These are phyloP conservation scores for Argyrosomus japonicus DNA, from an alignment of 2,113 vertebrate species.

Conservation along the genomic window DNA sequence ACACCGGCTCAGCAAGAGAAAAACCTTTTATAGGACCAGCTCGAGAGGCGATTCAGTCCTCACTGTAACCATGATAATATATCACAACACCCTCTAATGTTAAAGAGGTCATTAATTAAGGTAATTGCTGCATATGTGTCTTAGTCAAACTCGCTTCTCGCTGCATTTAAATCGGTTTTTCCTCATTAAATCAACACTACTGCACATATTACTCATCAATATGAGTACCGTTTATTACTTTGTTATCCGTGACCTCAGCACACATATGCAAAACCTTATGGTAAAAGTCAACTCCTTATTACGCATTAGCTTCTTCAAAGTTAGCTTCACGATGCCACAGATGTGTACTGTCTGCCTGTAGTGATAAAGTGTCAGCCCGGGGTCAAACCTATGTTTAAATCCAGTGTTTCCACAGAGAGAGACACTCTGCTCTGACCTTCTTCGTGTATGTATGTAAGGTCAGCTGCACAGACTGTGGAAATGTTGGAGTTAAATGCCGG, in stretches of 20 bases:
- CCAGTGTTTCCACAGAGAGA: not conserved
- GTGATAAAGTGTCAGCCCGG: not conserved
- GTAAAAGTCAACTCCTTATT: not conserved
- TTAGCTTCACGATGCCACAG: not conserved
- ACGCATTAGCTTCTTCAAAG: conserved; percentile 7
- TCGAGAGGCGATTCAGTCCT: not conserved
- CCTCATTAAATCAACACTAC: not conserved
- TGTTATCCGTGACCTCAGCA: not conserved
- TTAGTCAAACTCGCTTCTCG: conserved; percentile 2
- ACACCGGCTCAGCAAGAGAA: conserved; percentile 20
- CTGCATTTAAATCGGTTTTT: not conserved
- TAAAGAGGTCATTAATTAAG: conserved; percentile 24
- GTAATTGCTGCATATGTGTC: conserved; percentile 24
- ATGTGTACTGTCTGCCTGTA: conserved; percentile 1
- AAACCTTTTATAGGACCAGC: not conserved
- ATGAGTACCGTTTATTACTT: no score
- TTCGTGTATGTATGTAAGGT: not conserved
- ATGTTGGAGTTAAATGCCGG: not conserved
- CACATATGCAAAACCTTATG: not conserved
- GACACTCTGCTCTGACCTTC: not conserved
- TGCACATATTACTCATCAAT: not conserved
- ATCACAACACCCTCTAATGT: not conserved
- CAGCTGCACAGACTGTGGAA: not conserved
- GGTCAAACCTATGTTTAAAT: not conserved
- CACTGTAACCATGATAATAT: not conserved